phyloP scores from a whole-genome alignment of 2,797 vertebrate species.

The Anguilla megastoma region DNA sequence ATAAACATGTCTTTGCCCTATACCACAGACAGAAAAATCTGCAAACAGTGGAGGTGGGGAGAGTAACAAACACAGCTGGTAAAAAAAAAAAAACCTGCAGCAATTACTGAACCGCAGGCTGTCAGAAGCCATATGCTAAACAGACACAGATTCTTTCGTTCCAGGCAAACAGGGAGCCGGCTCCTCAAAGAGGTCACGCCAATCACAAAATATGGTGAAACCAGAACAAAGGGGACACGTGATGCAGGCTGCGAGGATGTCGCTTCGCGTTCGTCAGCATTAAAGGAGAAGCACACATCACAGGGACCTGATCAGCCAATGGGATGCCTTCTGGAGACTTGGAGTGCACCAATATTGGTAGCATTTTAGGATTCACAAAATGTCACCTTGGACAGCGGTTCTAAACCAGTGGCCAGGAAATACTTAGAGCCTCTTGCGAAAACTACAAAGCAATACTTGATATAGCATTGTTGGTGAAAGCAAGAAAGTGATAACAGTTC shows the following conservation, averaged over 20 bases:
- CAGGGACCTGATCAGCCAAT: not conserved
- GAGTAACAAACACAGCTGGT: constrained; percentile 35
- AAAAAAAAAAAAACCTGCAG: constrained; percentile 59
- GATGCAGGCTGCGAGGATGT: not conserved
- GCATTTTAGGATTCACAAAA: not conserved
- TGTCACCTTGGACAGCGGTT: not conserved
- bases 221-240: not conserved
- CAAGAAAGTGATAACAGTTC: not conserved
- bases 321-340: not conserved
- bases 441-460: not conserved
- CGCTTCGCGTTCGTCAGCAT: not conserved
- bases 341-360: not conserved
- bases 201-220: not conserved
- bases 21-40: not conserved
- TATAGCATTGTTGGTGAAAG: not conserved
- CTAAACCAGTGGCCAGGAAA: not conserved
- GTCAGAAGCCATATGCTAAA: constrained; percentile 38
- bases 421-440: not conserved
- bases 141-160: constrained; percentile 52
- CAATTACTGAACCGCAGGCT: constrained; percentile 49
- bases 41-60: not conserved
- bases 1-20: not conserved
- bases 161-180: not conserved
- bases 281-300: not conserved
- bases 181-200: not conserved